phyloP scores from a whole-genome alignment of 2,797 vertebrate species.

The Choloepus didactylus region DNA sequence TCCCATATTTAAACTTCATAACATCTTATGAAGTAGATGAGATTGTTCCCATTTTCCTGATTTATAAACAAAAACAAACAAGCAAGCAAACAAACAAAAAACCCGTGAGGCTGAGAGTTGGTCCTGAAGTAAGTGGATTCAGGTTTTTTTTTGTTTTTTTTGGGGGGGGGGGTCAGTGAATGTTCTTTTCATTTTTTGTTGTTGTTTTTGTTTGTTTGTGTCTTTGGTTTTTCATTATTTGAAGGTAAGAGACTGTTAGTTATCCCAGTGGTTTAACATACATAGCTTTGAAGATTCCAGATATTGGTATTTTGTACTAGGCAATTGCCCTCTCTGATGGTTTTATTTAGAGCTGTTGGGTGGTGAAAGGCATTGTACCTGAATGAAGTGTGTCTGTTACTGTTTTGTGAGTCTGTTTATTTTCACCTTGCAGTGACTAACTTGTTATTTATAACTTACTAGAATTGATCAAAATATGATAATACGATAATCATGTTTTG shows the following conservation, averaged over 20 bases:
- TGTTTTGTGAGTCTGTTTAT: constrained; percentile 48
- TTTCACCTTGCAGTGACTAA: constrained; percentile 53
- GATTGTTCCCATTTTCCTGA: constrained; percentile 41
- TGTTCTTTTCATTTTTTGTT: constrained; percentile 36
- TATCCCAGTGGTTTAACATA: constrained; percentile 1
- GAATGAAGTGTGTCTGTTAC: not conserved
- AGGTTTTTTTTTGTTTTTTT: not conserved
- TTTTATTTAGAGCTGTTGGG: not conserved
- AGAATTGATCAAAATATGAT: constrained; percentile 26
- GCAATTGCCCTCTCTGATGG: not conserved
- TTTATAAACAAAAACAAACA: not conserved
- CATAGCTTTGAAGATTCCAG: not conserved
- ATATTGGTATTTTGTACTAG: not conserved
- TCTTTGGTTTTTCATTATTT: constrained; percentile 63
- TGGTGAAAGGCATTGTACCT: not conserved
- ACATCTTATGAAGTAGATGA: not conserved
- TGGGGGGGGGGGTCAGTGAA: not conserved
- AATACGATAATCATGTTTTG: constrained; percentile 31
- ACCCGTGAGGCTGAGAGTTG: not conserved
- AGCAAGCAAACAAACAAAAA: constrained; percentile 7
- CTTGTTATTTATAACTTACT: constrained; percentile 60
- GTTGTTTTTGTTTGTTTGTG: not conserved
- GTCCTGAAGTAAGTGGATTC: constrained; percentile 7
- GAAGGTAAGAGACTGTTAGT: not conserved
- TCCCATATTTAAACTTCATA: constrained; percentile 6